Base-by-base conservation (phyloP, 2,888 invertebrate genomes). In the Dryomyza anilis region DNA sequence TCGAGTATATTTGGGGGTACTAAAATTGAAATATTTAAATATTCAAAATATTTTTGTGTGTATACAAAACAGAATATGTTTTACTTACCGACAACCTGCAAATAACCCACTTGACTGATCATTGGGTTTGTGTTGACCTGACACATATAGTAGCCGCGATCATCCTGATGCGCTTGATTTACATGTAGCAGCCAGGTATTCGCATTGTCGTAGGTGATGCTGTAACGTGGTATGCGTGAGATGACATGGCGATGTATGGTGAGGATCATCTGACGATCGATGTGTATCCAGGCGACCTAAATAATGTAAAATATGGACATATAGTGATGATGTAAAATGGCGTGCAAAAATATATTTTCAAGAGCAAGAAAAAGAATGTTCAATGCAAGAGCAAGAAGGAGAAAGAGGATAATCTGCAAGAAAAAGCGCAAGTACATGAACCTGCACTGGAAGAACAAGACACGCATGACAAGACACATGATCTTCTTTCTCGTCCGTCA, bases 1-100 rank as follows among this genome's bases (percentile, higher is more conserved):
- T 96, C 96, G 82, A 95, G 85, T 78, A 98, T 97, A 77, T 93
- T 93, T 8, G 97, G 96, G 14, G 97, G 96, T 71, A 97, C 97
- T 98, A 63, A 29, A 36, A 50, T 16, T 27, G 8, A 59, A 19
- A 19, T 5, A 10, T 10, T 7, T 39, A 50, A 16, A 45, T 55
- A 60, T 10, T 23, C 36, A 57, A 39, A 52, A 56, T 16, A 39
- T 36, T 39, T 8, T 14, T 25, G 12, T 1, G 14, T 25, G 14
- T 14, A 16, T 8, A 45, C 19, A 50, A 57, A 58, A 58, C 21
- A 27, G 21, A 8, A 23, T n/a, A 45, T 52, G 29, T 8, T 6
- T 14, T 27, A 76, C 93, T 88, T 81, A 95, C 96, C 95, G 43
- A 95, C 94, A 68, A 96, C 95, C 85, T 95, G 94, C 46, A 96